Evolutionary conservation across 2,797 vertebrate genomes (phyloP), one percentile per base, ranked within the genome.

Genomic region (Crypturellus tataupa): DNA sequence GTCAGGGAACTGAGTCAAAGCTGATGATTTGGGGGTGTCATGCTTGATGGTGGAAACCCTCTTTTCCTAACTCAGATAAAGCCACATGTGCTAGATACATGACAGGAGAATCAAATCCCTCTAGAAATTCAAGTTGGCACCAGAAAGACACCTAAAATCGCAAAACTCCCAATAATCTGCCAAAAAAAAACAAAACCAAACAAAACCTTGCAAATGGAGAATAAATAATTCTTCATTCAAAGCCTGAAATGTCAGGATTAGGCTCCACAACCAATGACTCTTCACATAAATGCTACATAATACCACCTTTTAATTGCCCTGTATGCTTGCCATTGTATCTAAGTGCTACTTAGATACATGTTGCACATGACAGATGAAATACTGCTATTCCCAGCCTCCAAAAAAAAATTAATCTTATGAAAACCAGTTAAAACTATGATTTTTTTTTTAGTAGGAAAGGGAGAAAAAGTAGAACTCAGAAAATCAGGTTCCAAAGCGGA

Each of bases 181-280:
- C 42, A 10, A 85, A 25, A 92, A 92, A 85, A 55, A 55, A 55
- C 14, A 49, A 27, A 53, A 55, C 17, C 29, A 55, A 55, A 31
- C 53, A 55, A 31, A 31, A 94, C 33, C 68, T 90, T 69, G 93
- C 37, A 88, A 95, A 95, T 12, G 37, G 75, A 84, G 59, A 73
- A 88, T 82, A 85, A 96, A 95, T 95, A 72, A 87, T 62, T 82
- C 73, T 82, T 91, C 82, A 68, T 88, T 93, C 80, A 96, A 95
- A 82, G 91, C 79, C 69, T 82, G 89, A 90, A 94, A 90, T 91
- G 71, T 78, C 64, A 90, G 82, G 53, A 86, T 88, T 63, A 85
- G 81, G 71, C 64, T 68, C 80, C 60, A 51, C 87, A 91, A 78
- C 89, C 93, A 95, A 94, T 71, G 89, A 85, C 88, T 90, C 71